Evolutionary conservation across 2,797 vertebrate species (phyloP).

Genomic region (Numenius phaeopus): DNA sequence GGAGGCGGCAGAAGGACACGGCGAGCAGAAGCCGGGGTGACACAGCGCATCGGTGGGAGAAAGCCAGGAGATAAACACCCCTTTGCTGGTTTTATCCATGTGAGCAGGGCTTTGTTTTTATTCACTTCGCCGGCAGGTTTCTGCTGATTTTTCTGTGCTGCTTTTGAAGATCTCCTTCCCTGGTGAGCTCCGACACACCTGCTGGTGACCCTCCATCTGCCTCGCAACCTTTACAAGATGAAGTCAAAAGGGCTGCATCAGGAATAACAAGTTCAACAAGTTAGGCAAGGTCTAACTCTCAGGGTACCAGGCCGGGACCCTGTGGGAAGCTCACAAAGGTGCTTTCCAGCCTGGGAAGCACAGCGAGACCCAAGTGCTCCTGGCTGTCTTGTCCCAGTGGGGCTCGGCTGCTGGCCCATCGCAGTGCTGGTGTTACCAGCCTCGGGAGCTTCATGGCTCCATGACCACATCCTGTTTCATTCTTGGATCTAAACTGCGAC

Average conservation of each 20-base stretch:
- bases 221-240: constrained; percentile 12
- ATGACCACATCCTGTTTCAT: not conserved
- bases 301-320: not conserved
- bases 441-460: not conserved
- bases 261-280: not conserved
- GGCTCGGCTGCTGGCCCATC: not conserved
- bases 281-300: not conserved
- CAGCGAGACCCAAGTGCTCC: not conserved
- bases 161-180: constrained; percentile 53
- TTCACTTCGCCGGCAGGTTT: not conserved
- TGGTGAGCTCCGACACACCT: not conserved
- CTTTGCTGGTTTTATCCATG: not conserved
- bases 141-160: not conserved
- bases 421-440: not conserved
- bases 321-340: not conserved
- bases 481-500: not conserved
- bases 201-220: constrained; percentile 36
- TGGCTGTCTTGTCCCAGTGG: rapidly evolving
- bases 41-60: not conserved
- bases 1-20: not conserved
- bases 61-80: constrained; percentile 8
- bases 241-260: not conserved
- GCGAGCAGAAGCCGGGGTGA: not conserved
- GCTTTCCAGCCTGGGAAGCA: not conserved
- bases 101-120: constrained; percentile 5